A percentile compares a stretch with the other conserved stretches of the same genome.
phyloP scores from a whole-genome alignment of 2,797 vertebrate genomes.

The Momotus momota region DNA sequence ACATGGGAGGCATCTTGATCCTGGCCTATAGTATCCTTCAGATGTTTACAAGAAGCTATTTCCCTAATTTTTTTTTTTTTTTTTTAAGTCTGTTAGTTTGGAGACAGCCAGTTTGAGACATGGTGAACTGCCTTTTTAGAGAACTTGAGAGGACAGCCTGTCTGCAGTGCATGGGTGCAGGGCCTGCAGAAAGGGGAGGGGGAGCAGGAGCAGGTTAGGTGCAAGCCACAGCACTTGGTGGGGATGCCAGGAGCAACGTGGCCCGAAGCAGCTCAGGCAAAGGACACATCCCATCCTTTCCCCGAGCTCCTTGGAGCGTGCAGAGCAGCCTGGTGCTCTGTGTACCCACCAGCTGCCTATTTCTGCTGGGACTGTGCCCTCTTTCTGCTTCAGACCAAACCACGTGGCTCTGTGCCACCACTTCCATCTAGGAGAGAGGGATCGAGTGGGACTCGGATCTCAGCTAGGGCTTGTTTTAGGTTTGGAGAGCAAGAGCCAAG shows the following conservation, averaged over 20 bases:
- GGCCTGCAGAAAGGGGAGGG: neutral
- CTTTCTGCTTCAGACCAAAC: neutral
- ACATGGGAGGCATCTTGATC: neutral
- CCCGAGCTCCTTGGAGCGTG: neutral
- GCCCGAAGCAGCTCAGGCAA: neutral
- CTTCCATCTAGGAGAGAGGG: neutral
- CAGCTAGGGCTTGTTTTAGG: neutral
- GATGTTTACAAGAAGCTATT: neutral
- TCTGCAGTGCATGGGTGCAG: neutral
- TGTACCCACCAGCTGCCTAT: neutral
- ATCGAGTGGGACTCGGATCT: neutral
- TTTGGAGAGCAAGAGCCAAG: neutral
- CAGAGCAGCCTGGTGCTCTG: neutral
- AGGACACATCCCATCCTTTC: neutral
- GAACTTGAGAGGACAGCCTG: neutral
- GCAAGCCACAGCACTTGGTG: neutral
- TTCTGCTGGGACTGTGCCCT: neutral
- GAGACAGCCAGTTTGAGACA: neutral
- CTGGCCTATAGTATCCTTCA: neutral
- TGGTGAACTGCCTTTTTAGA: neutral
- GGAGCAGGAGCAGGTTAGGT: accelerated
- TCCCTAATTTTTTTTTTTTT: neutral
- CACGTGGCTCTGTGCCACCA: neutral
- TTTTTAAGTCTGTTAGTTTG: neutral
- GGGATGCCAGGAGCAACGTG: neutral